Evolutionary conservation across 2,113 vertebrate species (phyloP).

Genomic region (Tetrax tetrax): DNA sequence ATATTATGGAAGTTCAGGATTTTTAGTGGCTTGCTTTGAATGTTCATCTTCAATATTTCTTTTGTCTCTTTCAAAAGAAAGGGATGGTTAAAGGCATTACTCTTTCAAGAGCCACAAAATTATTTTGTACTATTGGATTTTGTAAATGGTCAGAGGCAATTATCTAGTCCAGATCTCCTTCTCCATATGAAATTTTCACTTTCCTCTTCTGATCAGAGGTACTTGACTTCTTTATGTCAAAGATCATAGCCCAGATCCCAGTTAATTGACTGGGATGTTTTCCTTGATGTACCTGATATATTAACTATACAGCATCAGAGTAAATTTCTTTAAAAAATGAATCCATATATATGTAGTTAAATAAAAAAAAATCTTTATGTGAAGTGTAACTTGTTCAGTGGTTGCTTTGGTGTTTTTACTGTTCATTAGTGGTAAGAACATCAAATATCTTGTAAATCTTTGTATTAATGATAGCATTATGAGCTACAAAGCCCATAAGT

Average conservation of each 20-base stretch:
- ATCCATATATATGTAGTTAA: background rate
- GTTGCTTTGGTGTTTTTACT: background rate
- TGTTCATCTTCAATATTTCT: background rate
- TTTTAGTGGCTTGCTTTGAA: background rate
- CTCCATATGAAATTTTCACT: background rate
- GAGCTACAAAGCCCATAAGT: background rate
- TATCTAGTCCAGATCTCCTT: fast-evolving
- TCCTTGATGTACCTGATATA: background rate
- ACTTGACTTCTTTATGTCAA: background rate
- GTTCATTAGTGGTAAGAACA: background rate
- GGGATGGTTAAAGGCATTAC: background rate
- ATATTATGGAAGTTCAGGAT: background rate
- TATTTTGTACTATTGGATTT: background rate
- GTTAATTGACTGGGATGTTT: background rate
- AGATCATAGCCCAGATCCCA: background rate
- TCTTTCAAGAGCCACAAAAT: background rate
- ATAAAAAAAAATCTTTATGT: background rate
- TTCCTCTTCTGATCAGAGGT: background rate
- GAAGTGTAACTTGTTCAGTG: background rate
- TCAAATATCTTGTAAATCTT: background rate
- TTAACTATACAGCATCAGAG: background rate
- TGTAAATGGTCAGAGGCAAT: background rate
- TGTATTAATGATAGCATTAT: background rate
- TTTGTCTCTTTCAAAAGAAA: background rate
- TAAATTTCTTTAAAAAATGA: background rate